phyloP scores from a whole-genome alignment of 2,113 vertebrate genomes.

The Eudyptes chrysolophus region DNA sequence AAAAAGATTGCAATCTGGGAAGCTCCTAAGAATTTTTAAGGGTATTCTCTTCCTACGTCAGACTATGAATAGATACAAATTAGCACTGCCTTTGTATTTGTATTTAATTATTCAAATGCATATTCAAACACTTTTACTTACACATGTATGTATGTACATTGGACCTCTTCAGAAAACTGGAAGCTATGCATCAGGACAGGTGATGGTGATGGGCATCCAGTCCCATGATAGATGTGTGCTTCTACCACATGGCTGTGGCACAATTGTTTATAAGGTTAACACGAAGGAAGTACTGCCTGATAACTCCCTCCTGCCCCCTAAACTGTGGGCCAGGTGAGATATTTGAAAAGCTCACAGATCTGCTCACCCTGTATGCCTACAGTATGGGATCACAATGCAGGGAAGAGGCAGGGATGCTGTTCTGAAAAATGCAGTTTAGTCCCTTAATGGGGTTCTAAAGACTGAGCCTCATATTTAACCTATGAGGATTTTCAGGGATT shows the following conservation, averaged over 20 bases:
- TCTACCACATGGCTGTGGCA: neutral
- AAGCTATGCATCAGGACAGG: neutral
- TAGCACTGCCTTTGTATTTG: neutral
- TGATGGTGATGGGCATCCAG: neutral
- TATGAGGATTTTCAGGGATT: neutral
- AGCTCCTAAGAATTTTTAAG: neutral
- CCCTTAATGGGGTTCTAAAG: neutral
- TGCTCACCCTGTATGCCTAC: neutral
- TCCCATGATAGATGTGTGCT: neutral
- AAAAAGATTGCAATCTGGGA: neutral
- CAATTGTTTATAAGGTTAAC: neutral
- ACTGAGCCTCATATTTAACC: rapidly evolving
- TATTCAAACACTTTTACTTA: neutral
- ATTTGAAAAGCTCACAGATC: neutral
- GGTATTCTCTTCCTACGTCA: neutral
- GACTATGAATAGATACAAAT: neutral
- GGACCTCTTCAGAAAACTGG: neutral
- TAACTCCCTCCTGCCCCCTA: neutral
- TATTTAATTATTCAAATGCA: neutral
- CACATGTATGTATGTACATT: rapidly evolving
- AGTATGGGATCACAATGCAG: neutral
- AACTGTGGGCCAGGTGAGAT: neutral
- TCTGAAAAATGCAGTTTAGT: neutral
- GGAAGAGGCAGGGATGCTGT: neutral
- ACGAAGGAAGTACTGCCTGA: neutral